A percentile compares a stretch with the other conserved stretches of the same genome.
These are phyloP conservation scores for Gortyna flavago DNA, from an alignment of 2,888 invertebrate species.

Conservation along the genomic window DNA sequence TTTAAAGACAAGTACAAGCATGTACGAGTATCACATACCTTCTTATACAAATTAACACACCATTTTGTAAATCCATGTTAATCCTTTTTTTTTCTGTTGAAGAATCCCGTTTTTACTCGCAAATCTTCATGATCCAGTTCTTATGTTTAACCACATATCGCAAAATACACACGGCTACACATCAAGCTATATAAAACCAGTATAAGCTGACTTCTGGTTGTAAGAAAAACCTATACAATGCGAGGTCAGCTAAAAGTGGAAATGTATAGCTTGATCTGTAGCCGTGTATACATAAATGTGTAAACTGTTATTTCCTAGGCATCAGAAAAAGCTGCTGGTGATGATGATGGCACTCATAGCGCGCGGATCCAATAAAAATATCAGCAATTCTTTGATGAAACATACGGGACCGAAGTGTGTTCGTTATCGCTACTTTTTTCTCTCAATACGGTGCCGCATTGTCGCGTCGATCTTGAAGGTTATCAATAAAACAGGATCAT, in stretches of 20 bases:
- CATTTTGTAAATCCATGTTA: slow-evolving; percentile 28
- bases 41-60: neutral
- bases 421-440: neutral
- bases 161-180: too few relatives aligned
- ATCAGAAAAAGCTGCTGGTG: slow-evolving; percentile 55
- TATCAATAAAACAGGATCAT: neutral
- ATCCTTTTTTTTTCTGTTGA: neutral
- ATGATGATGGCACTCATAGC: slow-evolving; percentile 53
- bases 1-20: neutral
- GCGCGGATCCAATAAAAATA: slow-evolving; percentile 59
- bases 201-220: too few relatives aligned
- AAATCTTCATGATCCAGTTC: slow-evolving; percentile 30
- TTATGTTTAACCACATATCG: slow-evolving; percentile 32
- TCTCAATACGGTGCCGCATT: neutral
- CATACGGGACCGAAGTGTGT: slow-evolving; percentile 38
- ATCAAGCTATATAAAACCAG: too few relatives aligned
- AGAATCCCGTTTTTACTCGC: slow-evolving; percentile 13
- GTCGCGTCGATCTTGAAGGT: too few relatives aligned
- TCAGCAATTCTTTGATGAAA: slow-evolving; percentile 51
- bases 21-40: neutral
- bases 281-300: slow-evolving; percentile 25
- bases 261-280: too few relatives aligned
- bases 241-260: too few relatives aligned
- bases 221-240: too few relatives aligned
- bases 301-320: slow-evolving; percentile 61